Evolutionary conservation across 2,888 invertebrate species (phyloP).

Genomic region (Carabus problematicus): DNA sequence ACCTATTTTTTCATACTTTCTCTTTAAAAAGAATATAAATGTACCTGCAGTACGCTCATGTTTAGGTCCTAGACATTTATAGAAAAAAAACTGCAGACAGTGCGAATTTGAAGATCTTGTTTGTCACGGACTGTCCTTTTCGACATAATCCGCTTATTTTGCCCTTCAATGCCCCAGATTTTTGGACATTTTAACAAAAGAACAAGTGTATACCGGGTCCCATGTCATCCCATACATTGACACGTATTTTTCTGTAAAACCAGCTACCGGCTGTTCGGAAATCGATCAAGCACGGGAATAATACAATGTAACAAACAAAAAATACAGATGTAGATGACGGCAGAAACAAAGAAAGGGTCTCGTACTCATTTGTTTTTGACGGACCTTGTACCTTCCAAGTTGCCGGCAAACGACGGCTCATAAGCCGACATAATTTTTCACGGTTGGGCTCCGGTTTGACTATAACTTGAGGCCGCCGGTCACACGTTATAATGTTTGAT

Average conservation of each 20-base stretch:
- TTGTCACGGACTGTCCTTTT: constrained; percentile 20
- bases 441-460: constrained; percentile 14
- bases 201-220: constrained; percentile 28
- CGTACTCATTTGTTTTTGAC: not conserved
- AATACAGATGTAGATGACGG: not conserved
- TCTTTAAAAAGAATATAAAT: no score
- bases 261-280: not conserved
- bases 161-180: constrained; percentile 14
- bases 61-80: no score
- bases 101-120: constrained; percentile 33
- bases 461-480: constrained; percentile 26
- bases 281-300: not conserved
- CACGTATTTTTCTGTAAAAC: constrained; percentile 19
- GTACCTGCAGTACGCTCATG: no score
- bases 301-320: not conserved
- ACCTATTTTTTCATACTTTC: no score
- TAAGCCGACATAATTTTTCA: constrained; percentile 32
- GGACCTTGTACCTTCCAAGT: not conserved
- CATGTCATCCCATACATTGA: constrained; percentile 35
- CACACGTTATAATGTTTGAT: not conserved
- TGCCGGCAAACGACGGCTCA: constrained; percentile 28
- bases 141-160: constrained; percentile 37
- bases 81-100: not conserved
- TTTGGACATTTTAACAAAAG: constrained; percentile 33
- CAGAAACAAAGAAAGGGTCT: not conserved